A percentile compares a stretch with the other conserved stretches of the same genome.
Conservation (phyloP, 2,797 vertebrate species). For the Lutjanus argentimaculatus region DNA sequence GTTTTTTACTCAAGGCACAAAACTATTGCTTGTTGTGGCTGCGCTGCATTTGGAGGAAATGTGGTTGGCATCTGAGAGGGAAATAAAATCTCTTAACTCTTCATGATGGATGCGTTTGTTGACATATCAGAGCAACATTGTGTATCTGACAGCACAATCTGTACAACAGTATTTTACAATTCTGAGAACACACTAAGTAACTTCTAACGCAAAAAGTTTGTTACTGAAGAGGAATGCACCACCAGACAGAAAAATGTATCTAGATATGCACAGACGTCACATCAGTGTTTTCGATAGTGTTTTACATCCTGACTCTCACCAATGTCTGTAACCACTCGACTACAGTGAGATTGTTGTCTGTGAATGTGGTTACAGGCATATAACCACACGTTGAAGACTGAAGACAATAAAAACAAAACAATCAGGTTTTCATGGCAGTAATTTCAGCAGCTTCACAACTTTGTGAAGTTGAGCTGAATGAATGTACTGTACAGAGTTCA, state of each 20-base stretch:
- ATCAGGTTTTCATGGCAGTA: not conserved
- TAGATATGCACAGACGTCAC: not conserved
- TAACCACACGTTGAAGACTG: not conserved
- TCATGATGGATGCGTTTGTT: no score
- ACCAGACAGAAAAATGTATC: not conserved
- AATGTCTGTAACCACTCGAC: constrained; percentile 29
- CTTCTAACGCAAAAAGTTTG: not conserved
- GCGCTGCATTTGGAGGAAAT: not conserved
- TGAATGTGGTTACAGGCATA: constrained; percentile 19
- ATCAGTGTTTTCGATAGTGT: not conserved
- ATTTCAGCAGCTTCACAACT: not conserved
- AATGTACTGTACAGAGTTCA: no score
- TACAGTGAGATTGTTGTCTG: constrained; percentile 32
- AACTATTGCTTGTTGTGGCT: not conserved
- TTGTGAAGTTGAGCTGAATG: no score
- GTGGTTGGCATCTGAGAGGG: not conserved
- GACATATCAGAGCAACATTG: not conserved
- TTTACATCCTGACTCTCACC: not conserved
- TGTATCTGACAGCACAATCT: no score
- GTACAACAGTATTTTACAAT: not conserved
- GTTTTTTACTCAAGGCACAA: not conserved
- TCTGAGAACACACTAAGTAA: not conserved
- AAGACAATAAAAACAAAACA: constrained; percentile 4
- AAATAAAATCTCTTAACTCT: not conserved
- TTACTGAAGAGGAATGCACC: not conserved